phyloP scores from a whole-genome alignment of 2,113 vertebrate genomes.

The Bubalus kerabau region DNA sequence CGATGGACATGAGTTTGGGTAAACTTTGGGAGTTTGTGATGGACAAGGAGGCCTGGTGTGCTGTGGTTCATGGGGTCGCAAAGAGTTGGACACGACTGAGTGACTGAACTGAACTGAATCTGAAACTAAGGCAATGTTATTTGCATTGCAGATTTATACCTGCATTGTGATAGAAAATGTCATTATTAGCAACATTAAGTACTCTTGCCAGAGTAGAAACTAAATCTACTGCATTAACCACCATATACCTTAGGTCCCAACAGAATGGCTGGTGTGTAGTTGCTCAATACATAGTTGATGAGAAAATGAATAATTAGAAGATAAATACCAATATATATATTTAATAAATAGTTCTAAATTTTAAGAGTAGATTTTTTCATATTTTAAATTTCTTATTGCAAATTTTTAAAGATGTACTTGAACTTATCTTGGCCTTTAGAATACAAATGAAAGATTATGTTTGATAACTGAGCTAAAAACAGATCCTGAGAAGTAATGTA shows the following conservation, averaged over 20 bases:
- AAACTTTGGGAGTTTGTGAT: neutral
- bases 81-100: neutral
- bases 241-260: neutral
- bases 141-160: neutral
- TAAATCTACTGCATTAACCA: neutral
- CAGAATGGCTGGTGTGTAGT: neutral
- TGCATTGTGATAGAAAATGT: neutral
- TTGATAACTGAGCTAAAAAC: neutral
- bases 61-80: fast-evolving
- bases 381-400: neutral
- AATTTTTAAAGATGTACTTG: neutral
- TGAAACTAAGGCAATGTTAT: neutral
- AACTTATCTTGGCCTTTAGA: neutral
- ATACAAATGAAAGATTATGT: neutral
- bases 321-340: neutral
- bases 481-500: neutral
- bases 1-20: neutral
- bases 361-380: neutral
- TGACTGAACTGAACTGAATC: neutral
- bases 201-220: neutral
- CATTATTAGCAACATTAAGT: neutral
- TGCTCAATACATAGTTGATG: neutral
- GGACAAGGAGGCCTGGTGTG: fast-evolving
- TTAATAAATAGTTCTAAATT: neutral
- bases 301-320: neutral